Evolutionary conservation across 2,888 invertebrate genomes (phyloP), one percentile per base, ranked within the genome.

Genomic region (Ophion ventricosus): DNA sequence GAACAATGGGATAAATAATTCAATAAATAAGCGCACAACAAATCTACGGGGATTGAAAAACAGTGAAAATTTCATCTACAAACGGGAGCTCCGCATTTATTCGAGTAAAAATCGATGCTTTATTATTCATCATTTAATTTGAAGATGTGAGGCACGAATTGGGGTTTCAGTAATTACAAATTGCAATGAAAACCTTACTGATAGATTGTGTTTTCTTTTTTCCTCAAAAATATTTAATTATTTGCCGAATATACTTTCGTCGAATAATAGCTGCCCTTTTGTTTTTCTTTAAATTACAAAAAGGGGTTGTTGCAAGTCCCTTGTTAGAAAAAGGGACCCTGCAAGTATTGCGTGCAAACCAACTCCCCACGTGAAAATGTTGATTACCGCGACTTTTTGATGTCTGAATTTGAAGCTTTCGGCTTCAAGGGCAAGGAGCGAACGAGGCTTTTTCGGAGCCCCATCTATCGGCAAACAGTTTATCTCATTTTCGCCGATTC

Each of bases 401-500:
- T 95, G 95, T 82, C 96, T 95, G 86, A 97, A 95, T 91, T 95
- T 96, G 74, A 96, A 93, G 88, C 96, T 97, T 86, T 96, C 97
- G 0, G 95, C 94, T 93, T 97, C 97, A 92, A 96, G 95, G 85
- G 96, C 95, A 10, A 96, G 91, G 86, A 98, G 94, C 89, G 95
- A 96, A 85, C 95, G 94, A 0, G 98, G 98, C 91, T 96, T 97
- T 85, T 95, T 95, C 0, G 96, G 95, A 8, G 96, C 95, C 14
- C 94, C 95, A 0, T 94, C 95, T 0, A 96, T 88, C 0, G 98
- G 96, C 17, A 95, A 91, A 90, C 98, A 98, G 88, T 95, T 96
- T 35, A 98, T 97, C 26, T 95, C 94, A 89, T 97, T 96, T 91
- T 97, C 97, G 20, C 96, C 96, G 2, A 96, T 95, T 88, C 97